Evolutionary conservation across 2,113 vertebrate species (phyloP), one percentile per base, ranked within the genome.

Genomic region (Puffinus mauretanicus): DNA sequence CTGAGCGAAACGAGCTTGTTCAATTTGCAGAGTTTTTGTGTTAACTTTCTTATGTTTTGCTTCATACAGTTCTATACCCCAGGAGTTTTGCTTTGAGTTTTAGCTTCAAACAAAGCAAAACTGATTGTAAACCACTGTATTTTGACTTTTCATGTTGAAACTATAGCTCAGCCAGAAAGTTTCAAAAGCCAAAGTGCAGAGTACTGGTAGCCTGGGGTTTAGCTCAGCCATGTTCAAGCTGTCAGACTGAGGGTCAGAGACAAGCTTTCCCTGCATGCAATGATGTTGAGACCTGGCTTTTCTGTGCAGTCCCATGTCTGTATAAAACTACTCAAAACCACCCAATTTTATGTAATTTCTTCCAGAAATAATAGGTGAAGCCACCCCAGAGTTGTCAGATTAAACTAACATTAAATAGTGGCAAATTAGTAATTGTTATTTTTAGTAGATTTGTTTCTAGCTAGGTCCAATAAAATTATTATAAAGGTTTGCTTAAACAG

Each of bases 81-180:
- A 42, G 17, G 57, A 92, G 77, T 96, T 96, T 97, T 95, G 84
- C 36, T 95, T 88, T 96, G 95, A 97, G 82, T 94, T 96, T 94
- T 70, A 86, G 78, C 70, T 90, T 97, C 89, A 96, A 95, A 94
- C 81, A 73, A 90, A 94, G 75, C 55, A 94, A 87, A 93, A 91
- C 66, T 77, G 78, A 58, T 42, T 46, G 66, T 42, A 94, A 96
- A 80, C 87, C 46, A 2, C 89, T 14, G 2, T 40, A 77, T 88
- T 96, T 77, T 83, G 82, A 62, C 55, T 91, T 73, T 82, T 95
- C 75, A 49, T 30, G 72, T n/a, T 94, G 87, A 96, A 97, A 93
- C 54, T 51, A 0, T 44, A 21, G 34, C 75, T 93, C 32, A 47
- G n/a, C n/a, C 7, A 12, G 49, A 84, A 91, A 83, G n/a, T 88